These are phyloP conservation scores for Gopherus evgoodei DNA, from an alignment of 2,113 vertebrate genomes.

Conservation along the genomic window DNA sequence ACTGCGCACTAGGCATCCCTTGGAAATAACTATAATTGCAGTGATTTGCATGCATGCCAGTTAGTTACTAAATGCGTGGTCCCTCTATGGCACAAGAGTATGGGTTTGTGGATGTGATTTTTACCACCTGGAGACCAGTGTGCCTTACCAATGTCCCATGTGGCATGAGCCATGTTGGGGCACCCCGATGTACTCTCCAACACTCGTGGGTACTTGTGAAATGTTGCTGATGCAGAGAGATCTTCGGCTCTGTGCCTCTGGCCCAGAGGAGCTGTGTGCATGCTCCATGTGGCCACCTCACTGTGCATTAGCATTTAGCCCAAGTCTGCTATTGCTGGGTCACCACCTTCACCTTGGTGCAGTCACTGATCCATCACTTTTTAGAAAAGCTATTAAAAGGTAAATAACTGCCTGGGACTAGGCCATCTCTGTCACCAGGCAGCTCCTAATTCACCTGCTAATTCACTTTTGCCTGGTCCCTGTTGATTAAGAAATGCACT, in stretches of 20 bases:
- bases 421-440: neutral
- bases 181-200: rapidly evolving
- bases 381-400: constrained; percentile 42
- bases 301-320: neutral
- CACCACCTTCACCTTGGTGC: constrained; percentile 13
- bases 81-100: neutral
- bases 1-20: neutral
- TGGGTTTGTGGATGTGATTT: neutral
- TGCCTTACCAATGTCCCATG: rapidly evolving
- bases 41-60: neutral
- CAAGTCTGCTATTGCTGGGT: neutral
- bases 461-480: neutral
- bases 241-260: neutral
- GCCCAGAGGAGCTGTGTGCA: neutral
- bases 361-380: neutral
- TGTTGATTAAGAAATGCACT: neutral
- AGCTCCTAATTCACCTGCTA: neutral
- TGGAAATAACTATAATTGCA: neutral
- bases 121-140: neutral
- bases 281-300: neutral
- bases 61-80: neutral
- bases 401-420: neutral
- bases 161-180: rapidly evolving
- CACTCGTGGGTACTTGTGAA: neutral
- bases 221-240: neutral